Evolutionary conservation across 92 coral and sea anemone species (phyloP), one percentile per base, ranked within the genome.

Genomic region (Isaurus tuberculatus): DNA sequence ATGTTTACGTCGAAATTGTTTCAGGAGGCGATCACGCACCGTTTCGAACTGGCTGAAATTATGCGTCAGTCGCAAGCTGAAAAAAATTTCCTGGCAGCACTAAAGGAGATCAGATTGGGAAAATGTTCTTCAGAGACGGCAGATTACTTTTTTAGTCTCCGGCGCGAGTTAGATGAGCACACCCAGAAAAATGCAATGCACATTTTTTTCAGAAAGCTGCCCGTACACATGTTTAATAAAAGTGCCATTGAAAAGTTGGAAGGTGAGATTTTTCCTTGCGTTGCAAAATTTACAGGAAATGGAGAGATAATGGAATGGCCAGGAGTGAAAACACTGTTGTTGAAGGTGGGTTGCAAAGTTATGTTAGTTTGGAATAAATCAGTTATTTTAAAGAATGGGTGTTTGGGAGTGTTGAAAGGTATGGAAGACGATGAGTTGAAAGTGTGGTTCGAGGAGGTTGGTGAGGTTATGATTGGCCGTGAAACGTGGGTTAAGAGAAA

Each of bases 1-100:
- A 65, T 83, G 84, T 88, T 88, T 60, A 5, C 19, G 7, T 64
- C 91, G 4, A 43, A 37, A 20, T 17, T 82, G 20, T 87, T 87
- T 55, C 64, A 75, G 19, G 22, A 4, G 10, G 72, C 84, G 14
- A 83, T 88, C 13, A 29, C 84, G 9, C 91, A 88, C 58, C 71
- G 80, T 23, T 77, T 83, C 34, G 61, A 46, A 22, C 67, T 88
- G 20, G 48, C 70, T 26, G 73, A 83, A 37, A 20, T 68, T 11
- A 42, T 83, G 80, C 48, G 55, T 0, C 80, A 83, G 44, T 48
- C 53, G 5, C 69, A 71, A 51, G 80, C 66, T 0, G 80, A 83
- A 22, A 27, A 48, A 27, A 2, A 25, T 16, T 71, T 83, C 60
- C 2, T 83, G 37, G 23, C 68, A 0, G 86, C 80, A 43, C 49